These are phyloP conservation scores for Andrena hattorfiana DNA, from an alignment of 2,888 invertebrate species.

Conservation along the genomic window DNA sequence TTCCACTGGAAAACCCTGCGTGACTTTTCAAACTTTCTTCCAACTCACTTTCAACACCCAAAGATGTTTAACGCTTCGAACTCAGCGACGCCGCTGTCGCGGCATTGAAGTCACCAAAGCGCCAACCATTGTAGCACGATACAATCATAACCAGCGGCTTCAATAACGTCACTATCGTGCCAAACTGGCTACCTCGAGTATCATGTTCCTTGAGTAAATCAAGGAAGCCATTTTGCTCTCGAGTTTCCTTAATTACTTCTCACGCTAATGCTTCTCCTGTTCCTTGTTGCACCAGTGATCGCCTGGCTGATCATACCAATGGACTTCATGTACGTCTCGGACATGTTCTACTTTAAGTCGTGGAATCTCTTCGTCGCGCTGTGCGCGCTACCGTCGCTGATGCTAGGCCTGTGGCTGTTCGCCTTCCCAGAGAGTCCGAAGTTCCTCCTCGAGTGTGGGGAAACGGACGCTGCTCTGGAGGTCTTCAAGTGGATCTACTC, in stretches of 20 bases:
- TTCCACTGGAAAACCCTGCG: too few species aligned
- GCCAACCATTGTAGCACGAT: background rate
- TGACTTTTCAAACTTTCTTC: too few species aligned
- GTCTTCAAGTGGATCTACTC: conserved; percentile 90
- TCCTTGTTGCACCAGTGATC: conserved; percentile 86
- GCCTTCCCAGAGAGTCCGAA: conserved; percentile 94
- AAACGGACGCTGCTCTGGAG: conserved; percentile 90
- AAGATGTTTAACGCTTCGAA: background rate
- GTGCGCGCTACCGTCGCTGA: conserved; percentile 90
- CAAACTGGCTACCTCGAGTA: too few species aligned
- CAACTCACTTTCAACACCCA: too few species aligned
- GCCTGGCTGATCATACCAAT: conserved; percentile 93
- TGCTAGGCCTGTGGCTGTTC: conserved; percentile 90
- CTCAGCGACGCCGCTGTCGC: background rate
- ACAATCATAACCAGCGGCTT: background rate
- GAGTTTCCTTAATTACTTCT: too few species aligned
- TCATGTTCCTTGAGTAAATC: background rate
- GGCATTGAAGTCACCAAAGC: conserved; percentile 11
- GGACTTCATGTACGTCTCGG: conserved; percentile 87
- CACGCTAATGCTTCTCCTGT: too few species aligned
- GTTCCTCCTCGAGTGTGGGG: conserved; percentile 92
- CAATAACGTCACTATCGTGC: background rate
- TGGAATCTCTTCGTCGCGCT: conserved; percentile 93
- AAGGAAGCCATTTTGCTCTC: too few species aligned
- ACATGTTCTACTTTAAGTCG: conserved; percentile 89